Base-by-base conservation (phyloP, 2,797 vertebrate species). In the Furcifer pardalis region DNA sequence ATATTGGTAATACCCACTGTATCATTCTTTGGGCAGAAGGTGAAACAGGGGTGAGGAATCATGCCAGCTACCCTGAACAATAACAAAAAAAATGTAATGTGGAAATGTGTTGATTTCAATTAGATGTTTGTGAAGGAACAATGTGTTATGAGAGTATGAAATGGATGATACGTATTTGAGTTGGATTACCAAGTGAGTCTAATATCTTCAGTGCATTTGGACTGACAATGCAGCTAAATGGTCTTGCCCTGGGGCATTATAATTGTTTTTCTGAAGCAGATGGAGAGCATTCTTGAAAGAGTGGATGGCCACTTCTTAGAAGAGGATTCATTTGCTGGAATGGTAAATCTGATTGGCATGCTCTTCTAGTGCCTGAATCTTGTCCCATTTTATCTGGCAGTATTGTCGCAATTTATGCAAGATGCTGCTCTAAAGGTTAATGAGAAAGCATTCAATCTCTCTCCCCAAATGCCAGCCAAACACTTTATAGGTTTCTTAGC, bases 391-490 rank as follows among this genome's bases (percentile, higher is more conserved):
- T 90, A 84, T 93, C 88, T 89, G 65, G 85, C 66, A 88, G 89
- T 68, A 85, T 83, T 94, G 87, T 94, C 79, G 81, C 85, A 93
- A 92, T 93, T 92, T 92, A 92, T 90, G 76, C 87, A 93, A 92
- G 86, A 56, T 86, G 79, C 71, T 90, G 32, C 77, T 92, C 82
- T 91, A 90, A 94, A 95, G 83, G 84, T 88, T 93, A 94, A 94
- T 83, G 87, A 93, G 87, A 94, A 94, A 93, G 91, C 84, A 92
- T 87, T 69, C 89, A 90, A 91, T 94, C 93, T 92, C 75, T 93
- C 94, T 92, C 94, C 92, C 90, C 80, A 93, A 95, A 94, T 94
- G 90, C 94, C 89, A 88, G 86, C 82, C 84, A 92, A 93, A 90
- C 86, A 90, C 89, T 94, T 92, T 91, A 93, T 87, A 92, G 90